Evolutionary conservation across 2,113 vertebrate species (phyloP).

Genomic region (Carollia perspicillata): DNA sequence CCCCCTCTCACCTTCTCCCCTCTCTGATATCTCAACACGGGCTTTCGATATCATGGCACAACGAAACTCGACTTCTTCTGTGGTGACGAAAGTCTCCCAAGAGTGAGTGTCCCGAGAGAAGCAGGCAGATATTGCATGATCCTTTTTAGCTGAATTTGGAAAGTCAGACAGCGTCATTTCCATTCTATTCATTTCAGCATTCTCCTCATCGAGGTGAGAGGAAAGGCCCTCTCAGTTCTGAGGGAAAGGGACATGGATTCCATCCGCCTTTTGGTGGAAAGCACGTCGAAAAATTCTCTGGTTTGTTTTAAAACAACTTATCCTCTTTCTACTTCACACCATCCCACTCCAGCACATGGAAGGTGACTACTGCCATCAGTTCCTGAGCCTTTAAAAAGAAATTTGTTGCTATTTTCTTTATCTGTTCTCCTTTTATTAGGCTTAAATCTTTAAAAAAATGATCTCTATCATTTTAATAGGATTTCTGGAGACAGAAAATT

Average conservation of each 20-base stretch:
- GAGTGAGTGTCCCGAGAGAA: neutral
- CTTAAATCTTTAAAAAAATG: neutral
- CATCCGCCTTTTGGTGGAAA: neutral
- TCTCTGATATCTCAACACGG: neutral
- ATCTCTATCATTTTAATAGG: neutral
- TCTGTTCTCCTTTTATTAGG: neutral
- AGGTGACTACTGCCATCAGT: neutral
- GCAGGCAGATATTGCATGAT: neutral
- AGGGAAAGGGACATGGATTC: neutral
- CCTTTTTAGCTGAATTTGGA: neutral
- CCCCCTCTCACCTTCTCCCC: fast-evolving
- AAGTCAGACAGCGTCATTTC: neutral
- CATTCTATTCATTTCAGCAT: neutral
- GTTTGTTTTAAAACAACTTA: neutral
- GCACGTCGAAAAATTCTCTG: neutral
- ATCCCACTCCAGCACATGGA: neutral
- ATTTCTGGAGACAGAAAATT: neutral
- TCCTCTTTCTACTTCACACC: neutral
- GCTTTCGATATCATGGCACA: neutral
- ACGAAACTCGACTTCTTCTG: neutral
- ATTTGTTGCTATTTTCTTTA: neutral
- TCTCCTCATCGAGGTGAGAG: neutral
- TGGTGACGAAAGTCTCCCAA: neutral
- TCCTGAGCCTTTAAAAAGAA: neutral
- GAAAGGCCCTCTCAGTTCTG: neutral